Conservation (phyloP, 2,888 invertebrate species). For the Leptodirus hochenwartii region DNA sequence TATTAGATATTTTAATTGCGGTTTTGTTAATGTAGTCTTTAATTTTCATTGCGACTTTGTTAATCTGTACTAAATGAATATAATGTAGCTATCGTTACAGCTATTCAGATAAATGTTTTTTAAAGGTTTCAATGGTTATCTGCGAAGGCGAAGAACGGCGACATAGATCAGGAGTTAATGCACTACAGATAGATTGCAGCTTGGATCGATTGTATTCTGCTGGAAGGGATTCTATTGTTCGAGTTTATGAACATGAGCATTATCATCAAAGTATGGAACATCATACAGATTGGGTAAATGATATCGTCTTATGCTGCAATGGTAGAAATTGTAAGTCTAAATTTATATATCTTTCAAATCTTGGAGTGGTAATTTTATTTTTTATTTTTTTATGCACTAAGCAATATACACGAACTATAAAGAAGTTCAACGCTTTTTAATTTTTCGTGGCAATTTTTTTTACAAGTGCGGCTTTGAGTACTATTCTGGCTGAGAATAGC, state of each 20-base stretch:
- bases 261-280: constrained; percentile 97
- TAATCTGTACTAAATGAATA: neutral
- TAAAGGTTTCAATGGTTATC: constrained; percentile 92
- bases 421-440: no score
- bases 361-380: no score
- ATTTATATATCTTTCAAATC: neutral
- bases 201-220: constrained; percentile 86
- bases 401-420: no score
- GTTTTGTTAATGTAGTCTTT: constrained; percentile 5
- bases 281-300: constrained; percentile 99
- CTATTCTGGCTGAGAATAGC: no score
- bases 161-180: constrained; percentile 92
- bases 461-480: no score
- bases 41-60: neutral
- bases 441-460: no score
- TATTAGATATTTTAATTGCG: neutral
- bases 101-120: constrained; percentile 1
- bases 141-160: constrained; percentile 87
- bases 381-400: no score
- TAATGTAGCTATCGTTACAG: no score
- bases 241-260: constrained; percentile 74
- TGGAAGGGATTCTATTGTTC: constrained; percentile 90
- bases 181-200: constrained; percentile 79
- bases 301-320: constrained; percentile 92
- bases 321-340: constrained; percentile 72